Base-by-base conservation (phyloP, 35 echinoderm and acorn worm genomes). In the Apostichopus parvimensis region DNA sequence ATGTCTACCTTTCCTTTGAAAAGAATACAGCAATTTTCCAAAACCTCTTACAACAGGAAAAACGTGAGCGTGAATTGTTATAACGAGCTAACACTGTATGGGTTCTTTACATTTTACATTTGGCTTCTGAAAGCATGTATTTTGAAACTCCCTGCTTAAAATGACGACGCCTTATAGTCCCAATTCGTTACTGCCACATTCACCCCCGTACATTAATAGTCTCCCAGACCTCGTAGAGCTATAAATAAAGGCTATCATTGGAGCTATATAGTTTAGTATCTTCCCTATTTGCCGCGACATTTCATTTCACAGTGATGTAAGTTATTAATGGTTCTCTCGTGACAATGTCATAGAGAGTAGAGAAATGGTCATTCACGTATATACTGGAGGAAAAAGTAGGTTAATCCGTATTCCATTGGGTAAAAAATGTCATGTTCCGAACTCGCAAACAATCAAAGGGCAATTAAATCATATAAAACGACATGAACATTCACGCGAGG, bases 381-480 rank as follows among this genome's bases (percentile, higher is more conserved):
- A 1, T 22, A 45, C 34, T 20, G 71, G 21, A 6, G 3, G 18
- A 75, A 22, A 21, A 75, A 75, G 71, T 75, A 75, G 71, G 71
- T 75, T 75, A 75, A 75, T 75, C 71, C 71, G 71, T 75, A 75
- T 75, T 75, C 71, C 71, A 75, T 18, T 75, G 71, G 71, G 71
- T 75, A 22, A 75, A 75, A 75, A 22, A 6, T 7, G 71, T 22
- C 71, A 75, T 75, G 71, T 75, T 75, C 6, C 71, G 71, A 75
- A 13, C 71, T 75, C 71, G 71, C 71, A 75, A 75, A 75, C 71
- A 75, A 75, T 75, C 71, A 75, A 75, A 75, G 71, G 71, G 71
- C 71, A 75, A 75, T 75, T 75, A 75, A 75, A 18, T 75, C 71
- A 75, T 75, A 75, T 75, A 75, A 75, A 75, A 75, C 20, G 71